Evolutionary conservation across 2,888 invertebrate species (phyloP).

Genomic region (Nomada ruficornis): DNA sequence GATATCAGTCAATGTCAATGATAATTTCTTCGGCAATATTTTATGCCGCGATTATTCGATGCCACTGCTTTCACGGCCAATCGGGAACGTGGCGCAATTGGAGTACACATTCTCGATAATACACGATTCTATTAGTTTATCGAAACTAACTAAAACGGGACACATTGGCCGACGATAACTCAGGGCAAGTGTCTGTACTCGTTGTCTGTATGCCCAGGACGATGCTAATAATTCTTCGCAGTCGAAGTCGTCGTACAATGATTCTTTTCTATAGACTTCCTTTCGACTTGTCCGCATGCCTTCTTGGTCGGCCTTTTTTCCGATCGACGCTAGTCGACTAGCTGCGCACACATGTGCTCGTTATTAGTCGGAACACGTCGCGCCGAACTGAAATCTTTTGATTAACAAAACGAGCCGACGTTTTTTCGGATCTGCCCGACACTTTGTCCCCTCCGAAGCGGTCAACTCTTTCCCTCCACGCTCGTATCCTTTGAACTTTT

Average conservation of each 20-base stretch:
- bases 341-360: conserved; percentile 68
- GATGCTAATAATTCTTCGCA: neutral
- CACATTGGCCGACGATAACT: too few species aligned
- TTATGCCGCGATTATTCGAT: conserved; percentile 24
- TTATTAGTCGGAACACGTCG: conserved; percentile 68
- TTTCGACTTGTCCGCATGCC: conserved; percentile 9
- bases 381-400: conserved; percentile 63
- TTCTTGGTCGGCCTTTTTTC: conserved; percentile 11
- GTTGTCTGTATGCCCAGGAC: neutral
- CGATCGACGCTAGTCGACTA: conserved; percentile 18
- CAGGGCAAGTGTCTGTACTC: too few species aligned
- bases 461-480: conserved; percentile 42
- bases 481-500: conserved; percentile 55
- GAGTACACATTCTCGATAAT: conserved; percentile 48
- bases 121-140: neutral
- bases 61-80: conserved; percentile 28
- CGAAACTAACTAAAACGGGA: neutral
- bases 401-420: conserved; percentile 69
- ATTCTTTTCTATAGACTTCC: conserved; percentile 48
- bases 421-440: conserved; percentile 46
- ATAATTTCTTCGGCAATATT: conserved; percentile 23
- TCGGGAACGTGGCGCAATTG: conserved; percentile 3
- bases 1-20: conserved; percentile 25
- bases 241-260: neutral
- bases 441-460: conserved; percentile 65